These are phyloP conservation scores for Sebastes reedi DNA, from an alignment of 2,797 vertebrate species.

Conservation along the genomic window DNA sequence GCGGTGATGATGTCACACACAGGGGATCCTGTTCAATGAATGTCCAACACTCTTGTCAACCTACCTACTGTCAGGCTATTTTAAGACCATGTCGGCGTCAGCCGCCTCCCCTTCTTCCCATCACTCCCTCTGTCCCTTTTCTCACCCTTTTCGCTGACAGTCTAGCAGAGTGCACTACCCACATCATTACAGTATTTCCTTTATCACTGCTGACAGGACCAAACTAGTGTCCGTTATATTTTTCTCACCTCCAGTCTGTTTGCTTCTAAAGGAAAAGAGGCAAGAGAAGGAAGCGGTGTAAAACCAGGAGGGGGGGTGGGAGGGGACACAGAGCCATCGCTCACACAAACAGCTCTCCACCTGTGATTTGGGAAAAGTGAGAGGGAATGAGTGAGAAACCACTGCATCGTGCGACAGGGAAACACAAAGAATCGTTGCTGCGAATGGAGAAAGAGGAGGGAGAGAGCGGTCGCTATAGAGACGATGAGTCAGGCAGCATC, in stretches of 20 bases:
- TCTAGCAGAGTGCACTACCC: constrained; percentile 40
- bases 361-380: constrained; percentile 50
- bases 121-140: constrained; percentile 55
- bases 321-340: constrained; percentile 11
- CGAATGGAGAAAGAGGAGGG: constrained; percentile 36
- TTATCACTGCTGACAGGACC: constrained; percentile 64
- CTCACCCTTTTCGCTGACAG: constrained; percentile 64
- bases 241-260: constrained; percentile 57
- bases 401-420: constrained; percentile 52
- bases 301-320: not conserved
- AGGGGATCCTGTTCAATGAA: constrained; percentile 48
- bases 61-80: constrained; percentile 58
- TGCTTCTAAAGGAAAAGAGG: constrained; percentile 44
- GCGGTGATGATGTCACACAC: constrained; percentile 41
- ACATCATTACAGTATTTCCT: constrained; percentile 59
- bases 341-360: constrained; percentile 45
- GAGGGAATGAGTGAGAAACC: constrained; percentile 46
- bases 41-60: constrained; percentile 43
- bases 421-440: constrained; percentile 56
- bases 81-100: constrained; percentile 49
- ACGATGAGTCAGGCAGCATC: constrained; percentile 71
- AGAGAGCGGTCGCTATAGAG: constrained; percentile 74
- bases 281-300: constrained; percentile 33
- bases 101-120: constrained; percentile 38
- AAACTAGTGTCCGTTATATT: constrained; percentile 53